phyloP scores from a whole-genome alignment of 2,797 vertebrate genomes.

The Denticeps clupeoides region DNA sequence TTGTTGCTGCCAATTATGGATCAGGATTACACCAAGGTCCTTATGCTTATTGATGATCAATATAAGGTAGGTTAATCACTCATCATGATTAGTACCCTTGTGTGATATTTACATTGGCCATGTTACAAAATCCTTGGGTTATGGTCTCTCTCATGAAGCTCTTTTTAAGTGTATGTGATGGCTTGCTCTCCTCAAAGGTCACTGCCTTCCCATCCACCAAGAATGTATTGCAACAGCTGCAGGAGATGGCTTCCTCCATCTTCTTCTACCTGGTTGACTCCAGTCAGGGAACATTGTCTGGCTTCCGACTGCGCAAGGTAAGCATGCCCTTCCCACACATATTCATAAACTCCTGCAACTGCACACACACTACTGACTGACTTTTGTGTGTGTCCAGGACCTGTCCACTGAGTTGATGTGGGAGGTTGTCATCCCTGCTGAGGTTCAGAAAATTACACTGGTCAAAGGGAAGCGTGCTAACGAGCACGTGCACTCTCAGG shows the following conservation, averaged over 20 bases:
- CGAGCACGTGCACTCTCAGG: conserved; percentile 95
- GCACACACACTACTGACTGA: not conserved
- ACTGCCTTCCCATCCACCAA: conserved; percentile 86
- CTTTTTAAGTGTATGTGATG: not conserved
- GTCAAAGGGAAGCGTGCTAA: conserved; percentile 86
- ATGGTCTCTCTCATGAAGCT: too few species aligned
- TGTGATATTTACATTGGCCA: too few species aligned
- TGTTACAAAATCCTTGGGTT: too few species aligned
- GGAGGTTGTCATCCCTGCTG: conserved; percentile 77
- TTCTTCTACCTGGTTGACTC: conserved; percentile 88
- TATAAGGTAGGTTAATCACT: conserved; percentile 79
- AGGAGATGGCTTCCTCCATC: conserved; percentile 77
- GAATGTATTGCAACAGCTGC: conserved; percentile 84
- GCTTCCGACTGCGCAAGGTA: conserved; percentile 82
- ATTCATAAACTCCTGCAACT: too few species aligned
- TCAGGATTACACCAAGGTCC: conserved; percentile 90
- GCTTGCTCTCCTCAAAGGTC: conserved; percentile 56
- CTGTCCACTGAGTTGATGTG: conserved; percentile 83
- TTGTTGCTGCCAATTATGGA: conserved; percentile 88
- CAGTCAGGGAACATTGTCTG: conserved; percentile 73
- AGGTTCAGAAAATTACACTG: conserved; percentile 75
- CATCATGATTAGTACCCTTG: too few species aligned
- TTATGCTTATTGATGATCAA: conserved; percentile 84
- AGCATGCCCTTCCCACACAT: not conserved
- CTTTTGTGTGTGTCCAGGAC: conserved; percentile 66